phyloP scores from a whole-genome alignment of 2,113 vertebrate species.

The Casuarius casuarius region DNA sequence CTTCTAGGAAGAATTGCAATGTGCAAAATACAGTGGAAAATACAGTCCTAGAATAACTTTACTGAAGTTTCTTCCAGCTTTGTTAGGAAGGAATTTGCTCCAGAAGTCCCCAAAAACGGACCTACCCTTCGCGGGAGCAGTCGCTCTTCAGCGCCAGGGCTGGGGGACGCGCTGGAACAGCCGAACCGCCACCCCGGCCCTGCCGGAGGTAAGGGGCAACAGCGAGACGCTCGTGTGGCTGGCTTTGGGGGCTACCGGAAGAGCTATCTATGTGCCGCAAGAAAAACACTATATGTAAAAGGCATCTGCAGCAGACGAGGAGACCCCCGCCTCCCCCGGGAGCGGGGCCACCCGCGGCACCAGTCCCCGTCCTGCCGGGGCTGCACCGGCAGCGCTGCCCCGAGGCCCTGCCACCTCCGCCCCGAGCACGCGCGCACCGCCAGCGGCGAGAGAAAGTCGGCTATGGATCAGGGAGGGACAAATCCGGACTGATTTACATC shows the following conservation, averaged over 20 bases:
- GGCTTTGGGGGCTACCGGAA: not conserved
- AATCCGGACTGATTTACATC: not conserved
- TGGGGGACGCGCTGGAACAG: no score
- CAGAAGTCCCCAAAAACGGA: not conserved
- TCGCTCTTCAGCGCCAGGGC: not conserved
- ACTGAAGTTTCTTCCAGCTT: not conserved
- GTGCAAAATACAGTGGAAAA: no score
- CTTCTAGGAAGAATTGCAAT: accelerated
- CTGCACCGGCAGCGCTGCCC: no score
- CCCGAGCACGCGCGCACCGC: accelerated
- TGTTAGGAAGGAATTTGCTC: not conserved
- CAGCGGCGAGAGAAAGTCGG: not conserved
- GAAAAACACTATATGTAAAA: no score
- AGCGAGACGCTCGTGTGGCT: no score
- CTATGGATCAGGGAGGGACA: not conserved
- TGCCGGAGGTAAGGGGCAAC: not conserved
- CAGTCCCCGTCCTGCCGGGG: no score
- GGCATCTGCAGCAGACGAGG: not conserved
- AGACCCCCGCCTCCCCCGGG: not conserved
- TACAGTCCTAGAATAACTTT: accelerated
- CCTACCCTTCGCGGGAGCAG: not conserved
- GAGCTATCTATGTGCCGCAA: not conserved
- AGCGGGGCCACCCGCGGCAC: not conserved
- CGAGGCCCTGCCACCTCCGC: not conserved
- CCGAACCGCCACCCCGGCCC: not conserved